Conservation (phyloP, 1,140 invertebrate genomes). For the Schmidtea mediterranea region DNA sequence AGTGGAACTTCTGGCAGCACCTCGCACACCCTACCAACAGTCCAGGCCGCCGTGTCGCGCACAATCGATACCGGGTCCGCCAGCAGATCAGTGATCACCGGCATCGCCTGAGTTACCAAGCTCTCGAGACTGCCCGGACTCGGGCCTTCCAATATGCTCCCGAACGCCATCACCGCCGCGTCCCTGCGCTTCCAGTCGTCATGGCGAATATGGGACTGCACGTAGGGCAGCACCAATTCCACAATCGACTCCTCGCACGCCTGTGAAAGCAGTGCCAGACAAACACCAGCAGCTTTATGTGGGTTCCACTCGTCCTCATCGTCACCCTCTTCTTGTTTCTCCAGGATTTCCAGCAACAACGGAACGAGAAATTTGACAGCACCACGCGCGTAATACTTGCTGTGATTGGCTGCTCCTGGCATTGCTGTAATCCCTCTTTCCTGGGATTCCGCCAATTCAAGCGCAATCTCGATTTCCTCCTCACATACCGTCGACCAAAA, state of each 20-base stretch:
- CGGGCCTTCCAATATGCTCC: slow-evolving; percentile 77
- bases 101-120: slow-evolving; percentile 78
- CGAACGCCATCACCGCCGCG: slow-evolving; percentile 93
- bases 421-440: slow-evolving; percentile 32
- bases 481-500: slow-evolving; percentile 99
- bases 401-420: slow-evolving; percentile 49
- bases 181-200: slow-evolving; percentile 77
- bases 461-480: slow-evolving; percentile 82
- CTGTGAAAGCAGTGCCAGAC: slow-evolving; percentile 77
- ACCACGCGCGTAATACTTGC: slow-evolving; percentile 67
- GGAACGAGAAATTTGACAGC: slow-evolving; percentile 79
- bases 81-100: slow-evolving; percentile 69
- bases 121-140: slow-evolving; percentile 58
- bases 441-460: slow-evolving; percentile 52
- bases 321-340: slow-evolving; percentile 53
- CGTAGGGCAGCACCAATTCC: slow-evolving; percentile 79
- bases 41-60: slow-evolving; percentile 87
- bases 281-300: slow-evolving; percentile 93
- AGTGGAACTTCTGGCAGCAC: slow-evolving; percentile 79
- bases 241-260: slow-evolving; percentile 92
- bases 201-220: slow-evolving; percentile 70
- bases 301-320: slow-evolving; percentile 99
- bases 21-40: slow-evolving; percentile 83
- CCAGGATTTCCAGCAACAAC: slow-evolving; percentile 66
- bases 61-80: slow-evolving; percentile 70